Base-by-base conservation (phyloP, 2,797 vertebrate genomes). In the Calcarius lapponicus region DNA sequence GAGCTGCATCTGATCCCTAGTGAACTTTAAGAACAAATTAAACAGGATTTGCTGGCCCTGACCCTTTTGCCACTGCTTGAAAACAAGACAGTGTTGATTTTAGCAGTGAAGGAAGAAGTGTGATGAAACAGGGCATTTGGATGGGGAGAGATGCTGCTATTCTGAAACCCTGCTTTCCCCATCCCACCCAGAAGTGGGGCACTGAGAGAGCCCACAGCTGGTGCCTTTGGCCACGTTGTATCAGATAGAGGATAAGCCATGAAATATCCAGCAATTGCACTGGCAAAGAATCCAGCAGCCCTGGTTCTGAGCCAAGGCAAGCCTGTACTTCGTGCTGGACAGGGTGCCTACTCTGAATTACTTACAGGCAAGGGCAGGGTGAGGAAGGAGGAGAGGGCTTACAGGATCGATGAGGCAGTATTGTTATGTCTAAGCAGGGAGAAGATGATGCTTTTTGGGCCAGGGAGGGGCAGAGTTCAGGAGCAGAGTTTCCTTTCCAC, bases 1-100 rank as follows among this genome's bases (percentile, higher is more conserved):
- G 61, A 93, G 32, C 78, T 82, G 60, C 71, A 75, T 92, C 75
- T 92, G 84, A 92, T 92, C 92, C 36, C 43, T 11, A 76, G 65
- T 26, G 34, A 95, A 87, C 72, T 94, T 91, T 43, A 29, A 83
- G 80, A 86, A 83, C 80, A 95, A 95, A 95, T 91, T 85, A 96
- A 90, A 86, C 32, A 16, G 56, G 72, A 86, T 89, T 92, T 95
- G 13, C 61, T 91, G 48, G 56, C 48, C 50, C 79, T 90, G 67
- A 88, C 80, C 58, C 74, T 86, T 85, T 57, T 87, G 36, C 34
- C 9, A 3, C 67, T 80, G 64, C 92, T 88, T 83, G 73, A 80
- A 80, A 71, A 67, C 54, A 70, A 65, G 66, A 54, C 62, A 38
- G 24, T 38, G 40, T 81, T 89, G 67, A 64, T 90, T 84, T 90